Base-by-base conservation (phyloP, 2,888 invertebrate genomes). In the Tupiocoris notatus region DNA sequence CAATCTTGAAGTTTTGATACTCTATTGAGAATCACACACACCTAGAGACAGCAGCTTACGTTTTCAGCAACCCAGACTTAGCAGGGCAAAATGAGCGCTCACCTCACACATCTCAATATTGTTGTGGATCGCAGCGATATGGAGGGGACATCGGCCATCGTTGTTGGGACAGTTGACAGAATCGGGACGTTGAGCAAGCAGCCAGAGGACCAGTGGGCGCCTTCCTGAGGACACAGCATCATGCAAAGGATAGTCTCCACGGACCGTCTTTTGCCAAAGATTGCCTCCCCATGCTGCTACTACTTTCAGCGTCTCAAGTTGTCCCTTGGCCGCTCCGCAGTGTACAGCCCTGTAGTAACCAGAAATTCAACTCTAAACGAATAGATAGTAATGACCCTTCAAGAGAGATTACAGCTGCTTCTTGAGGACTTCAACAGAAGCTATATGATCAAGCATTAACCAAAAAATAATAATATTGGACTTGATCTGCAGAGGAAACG, bases 281-380 rank as follows among this genome's bases (percentile, higher is more conserved):
- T 98, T 95, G 0, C 94, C 95, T 20, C 92, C 93, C 81, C 90
- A 88, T 63, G 88, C 87, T 81, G 89, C 88, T 24, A 94, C 86
- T 80, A 93, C 88, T 80, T 93, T 91, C 7, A 96, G 86, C 7
- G 94, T 93, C 83, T 95, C 93, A 79, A 95, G 87, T 83, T 98
- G 98, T 0, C 98, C 98, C 84, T 97, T 97, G 6, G 96, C 94
- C 76, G 97, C 96, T 0, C 96, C 96, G 81, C 96, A 97, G 82
- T 97, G 94, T 0, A 95, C 95, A 0, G 96, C 94, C 79, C 89
- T 89, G 82, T 12, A 39, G 39, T 39, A n/a, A n/a, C n/a, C n/a
- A n/a, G n/a, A n/a, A n/a, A n/a, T n/a, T n/a, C n/a, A n/a, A n/a
- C n/a, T n/a, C n/a, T n/a, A n/a, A n/a, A n/a, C n/a, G n/a, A n/a